A percentile compares a stretch with the other conserved stretches of the same genome.
phyloP scores from a whole-genome alignment of 2,113 vertebrate genomes.

The Potamarius usumacintae region DNA sequence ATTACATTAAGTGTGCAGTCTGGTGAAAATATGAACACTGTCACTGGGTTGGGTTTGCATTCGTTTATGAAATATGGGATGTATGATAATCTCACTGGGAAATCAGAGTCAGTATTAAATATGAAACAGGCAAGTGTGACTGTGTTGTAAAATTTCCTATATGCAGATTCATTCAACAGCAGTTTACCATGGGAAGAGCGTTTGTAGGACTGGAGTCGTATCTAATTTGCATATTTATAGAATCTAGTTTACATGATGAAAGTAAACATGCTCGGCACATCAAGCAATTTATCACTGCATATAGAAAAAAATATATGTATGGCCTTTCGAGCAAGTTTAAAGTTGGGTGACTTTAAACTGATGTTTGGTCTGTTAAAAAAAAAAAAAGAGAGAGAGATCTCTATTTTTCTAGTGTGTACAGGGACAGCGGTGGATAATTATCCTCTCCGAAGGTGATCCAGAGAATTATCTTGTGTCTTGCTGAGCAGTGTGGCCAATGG shows the following conservation, averaged over 20 bases:
- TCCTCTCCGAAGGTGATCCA: constrained; percentile 52
- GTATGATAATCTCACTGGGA: constrained; percentile 9
- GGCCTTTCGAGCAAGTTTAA: background rate
- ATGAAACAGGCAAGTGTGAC: constrained; percentile 1
- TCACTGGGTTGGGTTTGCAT: background rate
- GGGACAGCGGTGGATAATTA: constrained; percentile 51
- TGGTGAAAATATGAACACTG: background rate
- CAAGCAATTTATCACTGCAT: background rate
- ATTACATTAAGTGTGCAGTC: background rate
- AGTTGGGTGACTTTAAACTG: constrained; percentile 17
- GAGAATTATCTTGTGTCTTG: constrained; percentile 47
- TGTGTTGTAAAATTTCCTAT: constrained; percentile 8
- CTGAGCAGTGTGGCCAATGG: constrained; percentile 47
- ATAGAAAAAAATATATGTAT: too few relatives aligned
- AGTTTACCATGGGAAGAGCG: background rate
- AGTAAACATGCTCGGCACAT: background rate
- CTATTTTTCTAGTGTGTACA: constrained; percentile 32
- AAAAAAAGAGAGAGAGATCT: constrained; percentile 9
- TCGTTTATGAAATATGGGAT: background rate
- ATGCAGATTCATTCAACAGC: background rate
- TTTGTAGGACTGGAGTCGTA: background rate
- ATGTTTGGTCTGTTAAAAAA: background rate
- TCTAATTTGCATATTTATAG: constrained; percentile 23
- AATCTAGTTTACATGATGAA: constrained; percentile 9
- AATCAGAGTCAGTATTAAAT: constrained; percentile 1